These are phyloP conservation scores for Myrmecobius fasciatus DNA, from an alignment of 2,113 vertebrate genomes.

Conservation along the genomic window DNA sequence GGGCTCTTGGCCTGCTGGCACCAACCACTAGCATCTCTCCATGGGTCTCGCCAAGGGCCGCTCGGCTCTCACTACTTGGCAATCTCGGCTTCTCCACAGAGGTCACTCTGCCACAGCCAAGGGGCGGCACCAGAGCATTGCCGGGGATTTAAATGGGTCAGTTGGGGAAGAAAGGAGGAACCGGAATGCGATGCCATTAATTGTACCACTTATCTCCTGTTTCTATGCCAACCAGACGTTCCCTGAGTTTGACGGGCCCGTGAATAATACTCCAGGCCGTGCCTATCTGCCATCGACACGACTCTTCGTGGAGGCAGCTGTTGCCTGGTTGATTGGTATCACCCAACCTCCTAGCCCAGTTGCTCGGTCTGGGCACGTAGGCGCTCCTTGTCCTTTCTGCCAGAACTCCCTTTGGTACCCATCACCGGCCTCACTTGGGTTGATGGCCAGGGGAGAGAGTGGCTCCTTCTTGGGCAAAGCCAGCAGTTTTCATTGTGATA, in stretches of 20 bases:
- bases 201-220: slow-evolving; percentile 79
- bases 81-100: slow-evolving; percentile 48
- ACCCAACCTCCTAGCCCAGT: neutral
- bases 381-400: neutral
- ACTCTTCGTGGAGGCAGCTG: slow-evolving; percentile 69
- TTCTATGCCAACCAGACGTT: slow-evolving; percentile 81
- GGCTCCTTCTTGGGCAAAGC: neutral
- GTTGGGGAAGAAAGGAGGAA: slow-evolving; percentile 77
- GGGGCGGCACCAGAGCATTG: slow-evolving; percentile 55
- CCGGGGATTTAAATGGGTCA: slow-evolving; percentile 79
- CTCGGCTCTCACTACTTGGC: neutral
- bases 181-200: slow-evolving; percentile 76
- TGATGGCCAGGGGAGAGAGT: neutral
- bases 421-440: neutral
- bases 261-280: slow-evolving; percentile 72
- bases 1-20: neutral
- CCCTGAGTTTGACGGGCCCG: slow-evolving; percentile 72
- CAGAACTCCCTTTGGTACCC: neutral
- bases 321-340: slow-evolving; percentile 55
- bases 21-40: neutral
- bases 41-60: neutral
- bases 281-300: slow-evolving; percentile 74
- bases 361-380: neutral
- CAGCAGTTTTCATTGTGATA: neutral
- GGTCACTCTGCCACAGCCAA: slow-evolving; percentile 67